phyloP scores from a whole-genome alignment of 2,113 vertebrate species.

The Paracyprichromis sp. region DNA sequence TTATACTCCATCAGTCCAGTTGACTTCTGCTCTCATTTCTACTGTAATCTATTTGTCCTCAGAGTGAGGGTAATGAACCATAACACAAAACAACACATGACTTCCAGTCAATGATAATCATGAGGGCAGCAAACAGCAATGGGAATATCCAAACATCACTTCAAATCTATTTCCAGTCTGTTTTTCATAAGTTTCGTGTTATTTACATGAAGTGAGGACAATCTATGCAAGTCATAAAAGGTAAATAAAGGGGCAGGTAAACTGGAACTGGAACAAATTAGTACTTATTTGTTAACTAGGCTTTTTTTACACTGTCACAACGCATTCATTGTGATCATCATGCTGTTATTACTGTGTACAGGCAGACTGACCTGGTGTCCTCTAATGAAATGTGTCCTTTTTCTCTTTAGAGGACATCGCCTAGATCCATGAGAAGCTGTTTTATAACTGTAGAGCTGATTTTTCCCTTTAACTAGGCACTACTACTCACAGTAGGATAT shows the following conservation, averaged over 20 bases:
- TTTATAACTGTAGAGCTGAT: background rate
- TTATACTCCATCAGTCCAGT: background rate
- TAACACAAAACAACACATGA: slow-evolving; percentile 33
- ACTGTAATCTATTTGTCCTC: slow-evolving; percentile 21
- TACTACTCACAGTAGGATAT: background rate
- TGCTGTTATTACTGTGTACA: background rate
- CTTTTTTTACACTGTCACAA: background rate
- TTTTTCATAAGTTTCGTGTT: background rate
- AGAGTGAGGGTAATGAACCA: slow-evolving; percentile 32
- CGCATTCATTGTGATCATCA: background rate
- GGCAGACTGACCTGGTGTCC: background rate
- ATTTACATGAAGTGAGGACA: background rate
- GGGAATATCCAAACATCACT: background rate
- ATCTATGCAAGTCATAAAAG: background rate
- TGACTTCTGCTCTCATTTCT: slow-evolving; percentile 2
- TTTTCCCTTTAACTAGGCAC: background rate
- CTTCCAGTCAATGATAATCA: slow-evolving; percentile 14
- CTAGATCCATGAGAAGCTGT: background rate
- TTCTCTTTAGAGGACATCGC: background rate
- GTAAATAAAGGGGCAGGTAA: background rate
- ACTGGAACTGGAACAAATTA: accelerated
- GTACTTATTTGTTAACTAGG: background rate
- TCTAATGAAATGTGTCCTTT: background rate
- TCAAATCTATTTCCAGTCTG: background rate
- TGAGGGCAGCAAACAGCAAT: background rate